These are phyloP conservation scores for Oncopeltus fasciatus DNA, from an alignment of 1,140 invertebrate genomes.

Conservation along the genomic window DNA sequence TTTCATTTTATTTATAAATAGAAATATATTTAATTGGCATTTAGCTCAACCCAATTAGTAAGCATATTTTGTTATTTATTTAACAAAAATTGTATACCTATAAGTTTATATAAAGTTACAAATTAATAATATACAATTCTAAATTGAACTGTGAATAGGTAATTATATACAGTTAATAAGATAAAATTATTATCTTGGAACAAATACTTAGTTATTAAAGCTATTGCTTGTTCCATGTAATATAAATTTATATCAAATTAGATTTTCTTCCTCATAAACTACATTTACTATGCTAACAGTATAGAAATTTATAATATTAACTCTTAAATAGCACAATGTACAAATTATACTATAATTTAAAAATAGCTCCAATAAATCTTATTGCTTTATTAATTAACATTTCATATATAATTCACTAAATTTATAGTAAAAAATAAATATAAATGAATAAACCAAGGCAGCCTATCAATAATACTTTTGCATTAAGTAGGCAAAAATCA, in stretches of 20 bases:
- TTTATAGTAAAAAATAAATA: not conserved
- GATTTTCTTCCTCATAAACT: not conserved
- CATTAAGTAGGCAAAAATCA: constrained; percentile 6
- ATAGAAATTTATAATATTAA: not conserved
- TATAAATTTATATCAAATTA: not conserved
- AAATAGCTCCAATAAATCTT: constrained; percentile 1
- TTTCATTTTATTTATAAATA: not conserved
- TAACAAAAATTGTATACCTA: not conserved
- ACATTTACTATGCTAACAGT: not conserved
- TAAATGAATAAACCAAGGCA: not conserved
- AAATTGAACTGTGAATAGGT: not conserved
- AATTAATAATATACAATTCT: not conserved
- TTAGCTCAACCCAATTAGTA: not conserved
- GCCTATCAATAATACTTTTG: not conserved
- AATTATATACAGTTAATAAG: not conserved
- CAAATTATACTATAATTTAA: not conserved
- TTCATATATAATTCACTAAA: not conserved
- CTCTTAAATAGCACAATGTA: not conserved
- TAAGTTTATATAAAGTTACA: not conserved
- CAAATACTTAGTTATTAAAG: not conserved
- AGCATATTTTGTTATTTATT: no score
- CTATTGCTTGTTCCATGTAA: not conserved
- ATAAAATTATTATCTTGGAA: not conserved
- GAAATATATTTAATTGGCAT: not conserved
- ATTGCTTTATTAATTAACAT: not conserved